Percentiles rank a stretch among this genome's conserved stretches.
Evolutionary conservation across 92 coral and sea anemone species (phyloP).

Genomic region (Ricordea florida): DNA sequence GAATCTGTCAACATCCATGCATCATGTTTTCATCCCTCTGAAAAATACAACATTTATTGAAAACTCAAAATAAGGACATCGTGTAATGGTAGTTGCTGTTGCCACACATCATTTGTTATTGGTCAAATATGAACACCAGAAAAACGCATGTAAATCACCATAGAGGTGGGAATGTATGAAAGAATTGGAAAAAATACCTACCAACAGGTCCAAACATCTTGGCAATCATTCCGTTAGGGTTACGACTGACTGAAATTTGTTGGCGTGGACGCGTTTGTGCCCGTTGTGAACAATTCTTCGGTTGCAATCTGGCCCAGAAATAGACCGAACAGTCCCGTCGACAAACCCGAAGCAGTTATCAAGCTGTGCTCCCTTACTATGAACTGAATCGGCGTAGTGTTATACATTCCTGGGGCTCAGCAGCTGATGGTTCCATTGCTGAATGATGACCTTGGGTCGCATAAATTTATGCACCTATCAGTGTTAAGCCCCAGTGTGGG

Average conservation of each 20-base stretch:
- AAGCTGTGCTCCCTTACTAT: no score
- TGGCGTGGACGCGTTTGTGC: neutral
- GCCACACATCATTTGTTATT: neutral
- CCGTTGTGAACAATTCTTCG: neutral
- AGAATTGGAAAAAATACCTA: neutral
- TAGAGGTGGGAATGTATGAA: no score
- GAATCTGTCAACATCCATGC: neutral
- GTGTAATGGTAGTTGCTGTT: neutral
- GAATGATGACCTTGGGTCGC: conserved; percentile 14
- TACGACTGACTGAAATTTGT: neutral
- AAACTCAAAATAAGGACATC: neutral
- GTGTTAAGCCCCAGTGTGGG: no score
- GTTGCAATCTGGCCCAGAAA: conserved; percentile 7
- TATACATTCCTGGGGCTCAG: neutral
- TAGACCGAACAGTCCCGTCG: neutral
- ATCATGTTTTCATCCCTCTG: conserved; percentile 21
- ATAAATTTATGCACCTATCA: no score
- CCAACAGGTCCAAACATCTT: conserved; percentile 15
- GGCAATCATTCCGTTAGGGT: neutral
- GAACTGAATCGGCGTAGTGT: no score
- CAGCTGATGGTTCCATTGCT: conserved; percentile 13
- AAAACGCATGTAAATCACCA: conserved; percentile 1
- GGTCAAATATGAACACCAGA: neutral
- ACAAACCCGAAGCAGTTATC: no score
- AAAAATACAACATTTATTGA: conserved; percentile 7